Evolutionary conservation across 2,797 vertebrate species (phyloP).

Genomic region (Pipistrellus nathusii): DNA sequence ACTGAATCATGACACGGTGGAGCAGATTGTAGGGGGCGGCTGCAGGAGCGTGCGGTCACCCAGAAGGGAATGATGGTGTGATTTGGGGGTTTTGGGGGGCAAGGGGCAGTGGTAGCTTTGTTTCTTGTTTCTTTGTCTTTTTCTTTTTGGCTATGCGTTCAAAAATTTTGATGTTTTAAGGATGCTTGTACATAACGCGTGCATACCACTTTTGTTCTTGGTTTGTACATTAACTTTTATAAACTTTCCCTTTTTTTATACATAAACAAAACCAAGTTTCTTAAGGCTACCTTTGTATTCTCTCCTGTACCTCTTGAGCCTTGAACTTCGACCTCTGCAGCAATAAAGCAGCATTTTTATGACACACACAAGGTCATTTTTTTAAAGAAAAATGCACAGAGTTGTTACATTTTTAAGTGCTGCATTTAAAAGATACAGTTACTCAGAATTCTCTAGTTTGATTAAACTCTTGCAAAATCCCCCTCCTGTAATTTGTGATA

Average conservation of each 20-base stretch:
- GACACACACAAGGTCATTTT: conserved; percentile 96
- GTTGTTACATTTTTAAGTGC: conserved; percentile 97
- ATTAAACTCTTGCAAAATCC: conserved; percentile 95
- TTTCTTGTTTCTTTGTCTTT: conserved; percentile 82
- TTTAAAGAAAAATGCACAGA: conserved; percentile 92
- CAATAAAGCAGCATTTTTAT: conserved; percentile 99
- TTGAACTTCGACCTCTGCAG: conserved; percentile 98
- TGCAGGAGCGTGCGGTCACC: conserved; percentile 78
- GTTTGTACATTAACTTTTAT: conserved; percentile 99
- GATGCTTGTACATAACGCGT: conserved; percentile 98
- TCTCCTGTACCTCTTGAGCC: conserved; percentile 97
- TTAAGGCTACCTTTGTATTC: conserved; percentile 99
- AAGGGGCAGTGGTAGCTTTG: conserved; percentile 72
- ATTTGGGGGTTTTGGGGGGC: conserved; percentile 74
- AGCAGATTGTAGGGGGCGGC: conserved; percentile 74
- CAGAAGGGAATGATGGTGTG: conserved; percentile 91
- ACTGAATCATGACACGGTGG: conserved; percentile 86
- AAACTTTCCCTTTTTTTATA: conserved; percentile 99
- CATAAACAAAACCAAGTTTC: conserved; percentile 95
- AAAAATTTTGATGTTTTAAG: conserved; percentile 93
- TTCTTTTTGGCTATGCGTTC: conserved; percentile 96
- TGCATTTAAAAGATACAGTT: conserved; percentile 95
- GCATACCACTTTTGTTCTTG: conserved; percentile 99
- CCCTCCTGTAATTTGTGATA: conserved; percentile 99
- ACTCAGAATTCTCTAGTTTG: conserved; percentile 94